These are phyloP conservation scores for Pelosia muscerda DNA, from an alignment of 2,888 invertebrate species.

Conservation along the genomic window DNA sequence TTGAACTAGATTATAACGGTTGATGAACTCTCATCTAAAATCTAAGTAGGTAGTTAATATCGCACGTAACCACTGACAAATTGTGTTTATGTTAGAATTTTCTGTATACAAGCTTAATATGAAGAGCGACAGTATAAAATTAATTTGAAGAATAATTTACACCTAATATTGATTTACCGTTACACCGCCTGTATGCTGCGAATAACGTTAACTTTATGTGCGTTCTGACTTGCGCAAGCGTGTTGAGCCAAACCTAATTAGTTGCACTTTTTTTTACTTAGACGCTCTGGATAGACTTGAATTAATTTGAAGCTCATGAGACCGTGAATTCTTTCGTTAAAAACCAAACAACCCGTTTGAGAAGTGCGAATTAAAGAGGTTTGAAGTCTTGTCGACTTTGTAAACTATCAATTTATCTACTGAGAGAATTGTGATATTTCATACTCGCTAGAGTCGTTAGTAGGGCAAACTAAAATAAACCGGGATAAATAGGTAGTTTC, in stretches of 20 bases:
- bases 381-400: conserved; percentile 6
- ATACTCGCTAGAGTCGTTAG: conserved; percentile 57
- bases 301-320: conserved; percentile 67
- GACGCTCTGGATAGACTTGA: conserved; percentile 61
- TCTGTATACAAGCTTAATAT: background rate
- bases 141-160: conserved; percentile 8
- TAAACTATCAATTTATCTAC: background rate
- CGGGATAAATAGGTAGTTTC: conserved; percentile 76
- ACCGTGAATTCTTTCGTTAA: conserved; percentile 64
- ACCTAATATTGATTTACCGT: conserved; percentile 46
- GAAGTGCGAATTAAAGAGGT: conserved; percentile 1
- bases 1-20: background rate
- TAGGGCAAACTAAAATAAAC: conserved; percentile 82
- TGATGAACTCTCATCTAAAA: background rate
- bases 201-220: conserved; percentile 55
- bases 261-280: conserved; percentile 65
- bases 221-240: conserved; percentile 49
- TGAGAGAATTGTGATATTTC: conserved; percentile 36
- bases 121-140: conserved; percentile 3
- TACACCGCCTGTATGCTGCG: conserved; percentile 48
- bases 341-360: conserved; percentile 49
- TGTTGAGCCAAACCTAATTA: conserved; percentile 68
- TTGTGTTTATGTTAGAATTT: background rate
- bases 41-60: background rate
- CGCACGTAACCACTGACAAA: background rate